Base-by-base conservation (phyloP, 2,888 invertebrate species). In the Synergus laeviventris region DNA sequence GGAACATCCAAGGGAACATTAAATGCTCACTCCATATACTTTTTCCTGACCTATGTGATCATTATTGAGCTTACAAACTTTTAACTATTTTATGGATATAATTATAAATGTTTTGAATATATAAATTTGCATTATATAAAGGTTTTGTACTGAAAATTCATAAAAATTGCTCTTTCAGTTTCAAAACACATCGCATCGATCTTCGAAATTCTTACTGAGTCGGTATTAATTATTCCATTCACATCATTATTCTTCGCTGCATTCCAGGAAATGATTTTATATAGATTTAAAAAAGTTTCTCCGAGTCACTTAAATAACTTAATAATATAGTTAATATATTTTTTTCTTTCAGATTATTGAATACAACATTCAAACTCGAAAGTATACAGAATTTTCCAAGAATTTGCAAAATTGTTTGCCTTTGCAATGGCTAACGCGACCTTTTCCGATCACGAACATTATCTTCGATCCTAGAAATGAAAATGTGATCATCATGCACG, bases 401-500 rank as follows among this genome's bases (percentile, higher is more conserved):
- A 87, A 91, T 9, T 89, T 93, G 74, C 92, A 92, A 84, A 90
- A 91, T 38, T 88, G 89, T 24, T 91, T 93, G 80, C 94, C 94
- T 0, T 88, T 89, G 1, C 92, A 93, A 79, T 95, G 95, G 95
- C 86, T 92, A 31, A 88, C 91, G 21, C 93, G 94, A 73, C 89
- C 91, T 12, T 93, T 93, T 76, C 93, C 94, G 21, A 93, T 95
- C 9, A 91, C 91, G 16, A 93, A 93, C 76, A 92, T 97, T 36
- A 89, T 92, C 1, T 93, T 94, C 85, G 95, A 96, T 90, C 92
- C 94, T 0, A 89, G 91, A 0, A 93, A 93, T 83, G 91, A 93
- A 0, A 91, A 95, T 84, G 93, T 96, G 5, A 92, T 97, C 45
- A 91, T 97, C 16, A 90, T 96, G 74, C 94, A 95, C 79, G 96